Evolutionary conservation across 1,140 invertebrate species (phyloP).

Genomic region (Halesus radiatus): DNA sequence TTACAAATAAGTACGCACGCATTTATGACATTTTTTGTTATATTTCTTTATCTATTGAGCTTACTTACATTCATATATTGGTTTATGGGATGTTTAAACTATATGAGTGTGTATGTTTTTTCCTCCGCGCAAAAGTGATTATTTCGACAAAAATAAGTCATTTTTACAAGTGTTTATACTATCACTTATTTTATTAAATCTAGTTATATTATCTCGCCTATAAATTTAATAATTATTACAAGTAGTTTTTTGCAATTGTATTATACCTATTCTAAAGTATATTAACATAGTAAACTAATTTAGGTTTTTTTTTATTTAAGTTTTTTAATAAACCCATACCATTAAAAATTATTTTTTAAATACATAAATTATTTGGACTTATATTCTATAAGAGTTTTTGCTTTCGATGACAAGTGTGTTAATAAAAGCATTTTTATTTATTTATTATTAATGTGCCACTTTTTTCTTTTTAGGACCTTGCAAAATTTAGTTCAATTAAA

Average conservation of each 20-base stretch:
- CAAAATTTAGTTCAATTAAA: too few species aligned
- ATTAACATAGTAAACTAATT: background rate
- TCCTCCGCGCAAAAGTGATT: too few species aligned
- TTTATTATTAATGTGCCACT: conserved; percentile 1
- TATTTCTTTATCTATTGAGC: too few species aligned
- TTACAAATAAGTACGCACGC: too few species aligned
- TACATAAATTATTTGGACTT: background rate
- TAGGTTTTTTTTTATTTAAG: too few species aligned
- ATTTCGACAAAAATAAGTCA: too few species aligned
- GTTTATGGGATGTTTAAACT: too few species aligned
- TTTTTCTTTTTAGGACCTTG: background rate
- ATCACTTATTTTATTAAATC: background rate
- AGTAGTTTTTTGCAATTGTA: conserved; percentile 16
- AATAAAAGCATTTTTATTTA: background rate
- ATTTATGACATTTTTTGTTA: too few species aligned
- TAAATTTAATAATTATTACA: background rate
- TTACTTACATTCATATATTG: too few species aligned
- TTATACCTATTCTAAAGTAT: conserved; percentile 1
- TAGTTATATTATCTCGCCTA: conserved; percentile 13
- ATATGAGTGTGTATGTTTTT: too few species aligned
- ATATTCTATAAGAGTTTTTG: background rate
- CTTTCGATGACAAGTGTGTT: background rate
- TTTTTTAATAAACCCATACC: background rate
- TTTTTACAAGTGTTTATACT: conserved; percentile 4
- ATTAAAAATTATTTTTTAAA: conserved; percentile 13